These are phyloP conservation scores for Carposina sasakii DNA, from an alignment of 1,140 invertebrate species.

Conservation along the genomic window DNA sequence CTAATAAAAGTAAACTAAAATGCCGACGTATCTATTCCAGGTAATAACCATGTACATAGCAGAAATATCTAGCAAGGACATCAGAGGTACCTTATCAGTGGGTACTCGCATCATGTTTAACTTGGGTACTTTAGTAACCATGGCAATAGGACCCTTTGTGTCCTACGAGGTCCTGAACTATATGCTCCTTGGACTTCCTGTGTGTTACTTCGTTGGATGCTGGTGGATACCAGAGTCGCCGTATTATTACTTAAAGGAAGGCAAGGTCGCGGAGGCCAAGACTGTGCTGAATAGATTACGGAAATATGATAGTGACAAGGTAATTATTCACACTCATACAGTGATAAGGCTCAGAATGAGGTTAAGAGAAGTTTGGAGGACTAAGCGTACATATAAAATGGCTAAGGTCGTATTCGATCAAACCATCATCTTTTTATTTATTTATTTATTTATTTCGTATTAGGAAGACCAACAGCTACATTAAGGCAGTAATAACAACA, in stretches of 20 bases:
- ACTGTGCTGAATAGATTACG: constrained; percentile 53
- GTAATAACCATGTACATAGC: constrained; percentile 77
- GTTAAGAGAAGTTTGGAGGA: no score
- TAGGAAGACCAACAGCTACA: no score
- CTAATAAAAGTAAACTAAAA: no score
- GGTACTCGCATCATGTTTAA: constrained; percentile 78
- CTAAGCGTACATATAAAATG: no score
- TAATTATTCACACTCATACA: no score
- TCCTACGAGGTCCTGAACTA: constrained; percentile 66
- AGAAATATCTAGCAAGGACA: constrained; percentile 78
- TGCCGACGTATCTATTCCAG: no score
- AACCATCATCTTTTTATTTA: no score
- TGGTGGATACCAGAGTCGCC: constrained; percentile 85
- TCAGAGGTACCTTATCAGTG: constrained; percentile 77
- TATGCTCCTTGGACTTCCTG: constrained; percentile 48
- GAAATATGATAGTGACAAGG: constrained; percentile 39
- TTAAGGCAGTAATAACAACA: no score
- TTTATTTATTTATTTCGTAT: no score
- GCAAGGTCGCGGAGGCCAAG: constrained; percentile 58
- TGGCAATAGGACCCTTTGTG: constrained; percentile 67
- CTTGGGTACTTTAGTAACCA: constrained; percentile 74
- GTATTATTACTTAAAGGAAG: constrained; percentile 77
- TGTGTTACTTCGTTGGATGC: constrained; percentile 74
- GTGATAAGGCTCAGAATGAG: no score
- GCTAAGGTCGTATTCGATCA: no score